phyloP scores from a whole-genome alignment of 2,888 invertebrate species.

The Xanthostigma xanthostigma region DNA sequence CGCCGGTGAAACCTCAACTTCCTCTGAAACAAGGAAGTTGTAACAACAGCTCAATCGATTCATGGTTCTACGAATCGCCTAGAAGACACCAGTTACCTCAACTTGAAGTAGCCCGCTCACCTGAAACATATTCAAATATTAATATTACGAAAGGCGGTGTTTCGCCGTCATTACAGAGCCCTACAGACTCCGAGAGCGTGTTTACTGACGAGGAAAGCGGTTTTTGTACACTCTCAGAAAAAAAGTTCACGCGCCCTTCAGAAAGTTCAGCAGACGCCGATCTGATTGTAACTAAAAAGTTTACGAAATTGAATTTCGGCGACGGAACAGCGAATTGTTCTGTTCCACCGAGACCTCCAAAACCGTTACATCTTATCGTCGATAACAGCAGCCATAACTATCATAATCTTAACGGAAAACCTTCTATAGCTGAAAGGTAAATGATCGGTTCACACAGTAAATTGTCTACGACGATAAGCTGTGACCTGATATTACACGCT shows the following conservation, averaged over 20 bases:
- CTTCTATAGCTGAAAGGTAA: conserved; percentile 3
- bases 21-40: conserved; percentile 5
- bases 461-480: no score
- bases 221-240: conserved; percentile 31
- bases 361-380: conserved; percentile 41
- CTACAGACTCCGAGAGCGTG: conserved; percentile 50
- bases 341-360: conserved; percentile 61
- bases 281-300: conserved; percentile 38
- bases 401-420: conserved; percentile 28
- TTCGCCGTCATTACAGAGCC: conserved; percentile 41
- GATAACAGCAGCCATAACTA: conserved; percentile 32
- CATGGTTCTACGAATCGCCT: conserved; percentile 37
- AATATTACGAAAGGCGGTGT: conserved; percentile 17
- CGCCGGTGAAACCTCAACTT: conserved; percentile 8
- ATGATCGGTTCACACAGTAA: background rate
- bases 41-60: conserved; percentile 29
- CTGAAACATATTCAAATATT: conserved; percentile 24
- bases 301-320: conserved; percentile 33
- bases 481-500: no score
- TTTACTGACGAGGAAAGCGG: conserved; percentile 47
- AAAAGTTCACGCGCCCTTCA: conserved; percentile 28
- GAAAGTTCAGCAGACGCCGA: conserved; percentile 42
- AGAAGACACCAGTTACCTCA: conserved; percentile 18
- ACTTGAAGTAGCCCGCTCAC: conserved; percentile 5
- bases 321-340: conserved; percentile 14